phyloP scores from a whole-genome alignment of 2,888 invertebrate genomes.

The Dryadula phaetusa region DNA sequence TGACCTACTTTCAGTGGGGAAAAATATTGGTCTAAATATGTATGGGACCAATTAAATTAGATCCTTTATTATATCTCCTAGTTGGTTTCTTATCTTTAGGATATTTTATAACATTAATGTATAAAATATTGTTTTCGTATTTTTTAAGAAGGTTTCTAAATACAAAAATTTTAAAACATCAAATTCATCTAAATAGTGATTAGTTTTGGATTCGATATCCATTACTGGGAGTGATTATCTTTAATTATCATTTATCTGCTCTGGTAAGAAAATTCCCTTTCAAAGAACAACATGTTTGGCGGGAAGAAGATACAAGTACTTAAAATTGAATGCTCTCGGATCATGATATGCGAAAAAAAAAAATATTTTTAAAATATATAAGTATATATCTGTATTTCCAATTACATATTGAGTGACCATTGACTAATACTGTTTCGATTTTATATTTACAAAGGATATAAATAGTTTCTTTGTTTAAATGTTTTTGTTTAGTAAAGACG shows the following conservation, averaged over 20 bases:
- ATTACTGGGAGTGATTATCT: no score
- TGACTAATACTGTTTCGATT: not conserved
- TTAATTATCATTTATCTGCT: no score
- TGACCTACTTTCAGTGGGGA: conserved; percentile 1
- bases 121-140: not conserved
- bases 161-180: no score
- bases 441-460: conserved; percentile 25
- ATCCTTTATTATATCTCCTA: conserved; percentile 1
- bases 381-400: not conserved
- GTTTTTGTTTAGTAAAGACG: conserved; percentile 44
- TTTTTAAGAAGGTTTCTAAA: no score
- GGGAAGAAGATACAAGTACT: no score
- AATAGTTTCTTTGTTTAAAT: conserved; percentile 36
- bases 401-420: not conserved
- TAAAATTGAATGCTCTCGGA: no score
- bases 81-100: not conserved
- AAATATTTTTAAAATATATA: no score
- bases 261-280: no score
- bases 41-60: conserved; percentile 8
- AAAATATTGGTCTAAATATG: conserved; percentile 4
- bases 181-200: no score
- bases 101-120: not conserved
- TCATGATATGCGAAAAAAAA: no score
- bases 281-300: no score
- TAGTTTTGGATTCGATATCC: no score